Conservation (phyloP, 2,113 vertebrate species). For the Tiliqua scincoides region DNA sequence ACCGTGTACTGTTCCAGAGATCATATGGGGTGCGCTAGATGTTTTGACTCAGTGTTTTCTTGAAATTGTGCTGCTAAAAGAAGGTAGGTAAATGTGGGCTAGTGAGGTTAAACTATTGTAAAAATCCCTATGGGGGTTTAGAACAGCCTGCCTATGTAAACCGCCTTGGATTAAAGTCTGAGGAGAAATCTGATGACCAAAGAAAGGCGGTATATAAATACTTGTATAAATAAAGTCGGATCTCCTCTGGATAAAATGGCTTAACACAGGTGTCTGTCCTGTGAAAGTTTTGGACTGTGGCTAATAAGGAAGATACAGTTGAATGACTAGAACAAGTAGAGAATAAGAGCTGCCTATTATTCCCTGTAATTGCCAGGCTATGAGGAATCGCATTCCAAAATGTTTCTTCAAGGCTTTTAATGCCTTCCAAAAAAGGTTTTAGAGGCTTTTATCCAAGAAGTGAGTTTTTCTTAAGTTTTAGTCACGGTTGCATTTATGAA, state of each 20-base stretch:
- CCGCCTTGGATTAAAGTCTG: too few relatives aligned
- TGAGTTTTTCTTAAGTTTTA: background rate
- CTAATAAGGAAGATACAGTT: background rate
- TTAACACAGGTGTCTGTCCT: background rate
- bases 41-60: background rate
- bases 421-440: background rate
- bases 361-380: background rate
- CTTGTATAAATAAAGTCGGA: background rate
- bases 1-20: background rate
- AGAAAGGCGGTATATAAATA: too few relatives aligned
- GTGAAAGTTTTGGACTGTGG: background rate
- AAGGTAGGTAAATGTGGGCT: background rate
- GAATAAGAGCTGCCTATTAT: background rate
- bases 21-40: background rate
- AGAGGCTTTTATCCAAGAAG: background rate
- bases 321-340: background rate
- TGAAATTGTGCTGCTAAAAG: background rate
- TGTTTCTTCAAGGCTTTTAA: background rate
- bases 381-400: background rate
- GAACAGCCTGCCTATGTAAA: too few relatives aligned
- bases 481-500: background rate
- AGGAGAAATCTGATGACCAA: too few relatives aligned
- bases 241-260: too few relatives aligned
- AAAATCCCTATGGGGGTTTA: too few relatives aligned
- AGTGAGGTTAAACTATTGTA: background rate